phyloP scores from a whole-genome alignment of 2,113 vertebrate species.

The Melanerpes aurifrons region DNA sequence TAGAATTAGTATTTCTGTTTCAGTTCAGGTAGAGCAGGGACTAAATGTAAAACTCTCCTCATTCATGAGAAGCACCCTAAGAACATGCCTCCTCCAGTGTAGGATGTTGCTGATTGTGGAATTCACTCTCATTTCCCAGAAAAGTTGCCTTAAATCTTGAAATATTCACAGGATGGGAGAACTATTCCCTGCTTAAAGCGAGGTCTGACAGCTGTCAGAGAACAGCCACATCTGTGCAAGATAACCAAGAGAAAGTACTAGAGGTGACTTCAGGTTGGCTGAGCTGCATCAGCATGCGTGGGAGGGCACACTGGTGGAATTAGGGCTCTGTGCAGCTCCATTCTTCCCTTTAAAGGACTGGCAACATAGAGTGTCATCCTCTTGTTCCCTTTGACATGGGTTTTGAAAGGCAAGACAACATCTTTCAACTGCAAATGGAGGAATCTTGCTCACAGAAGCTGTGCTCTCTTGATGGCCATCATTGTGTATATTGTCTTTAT shows the following conservation, averaged over 20 bases:
- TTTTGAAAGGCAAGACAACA: not conserved
- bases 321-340: not conserved
- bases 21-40: not conserved
- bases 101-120: not conserved
- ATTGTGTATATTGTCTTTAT: accelerated
- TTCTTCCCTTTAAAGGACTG: not conserved
- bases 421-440: not conserved
- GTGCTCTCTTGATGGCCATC: accelerated
- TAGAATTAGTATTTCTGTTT: not conserved
- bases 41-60: not conserved
- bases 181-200: not conserved
- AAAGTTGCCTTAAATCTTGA: not conserved
- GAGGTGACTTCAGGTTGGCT: not conserved
- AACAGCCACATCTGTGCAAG: not conserved
- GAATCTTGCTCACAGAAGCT: not conserved
- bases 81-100: accelerated
- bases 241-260: not conserved
- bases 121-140: not conserved
- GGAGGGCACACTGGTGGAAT: too few relatives aligned
- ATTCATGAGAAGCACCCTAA: not conserved
- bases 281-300: not conserved
- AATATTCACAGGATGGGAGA: not conserved
- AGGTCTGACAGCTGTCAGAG: not conserved
- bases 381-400: accelerated
- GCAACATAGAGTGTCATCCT: accelerated